These are phyloP conservation scores for Vulpes vulpes DNA, from an alignment of 2,113 vertebrate genomes.

Conservation along the genomic window DNA sequence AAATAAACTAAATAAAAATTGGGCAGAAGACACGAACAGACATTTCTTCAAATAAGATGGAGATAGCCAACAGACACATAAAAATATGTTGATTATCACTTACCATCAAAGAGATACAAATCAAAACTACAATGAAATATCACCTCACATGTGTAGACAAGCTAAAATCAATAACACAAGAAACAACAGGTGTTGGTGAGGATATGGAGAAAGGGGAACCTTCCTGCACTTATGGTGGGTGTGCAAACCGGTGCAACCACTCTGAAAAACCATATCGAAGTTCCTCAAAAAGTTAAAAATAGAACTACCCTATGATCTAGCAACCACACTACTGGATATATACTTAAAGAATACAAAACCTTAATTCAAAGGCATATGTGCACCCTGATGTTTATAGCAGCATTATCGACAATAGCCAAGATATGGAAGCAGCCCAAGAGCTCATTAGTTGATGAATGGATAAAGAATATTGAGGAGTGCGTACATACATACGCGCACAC, in stretches of 20 bases:
- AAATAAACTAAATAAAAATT: background rate
- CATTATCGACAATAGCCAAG: background rate
- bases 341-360: background rate
- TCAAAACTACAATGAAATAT: background rate
- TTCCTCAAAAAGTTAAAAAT: background rate
- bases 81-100: background rate
- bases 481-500: background rate
- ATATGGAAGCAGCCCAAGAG: background rate
- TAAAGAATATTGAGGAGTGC: background rate
- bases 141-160: background rate
- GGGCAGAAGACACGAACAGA: background rate
- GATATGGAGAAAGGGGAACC: background rate
- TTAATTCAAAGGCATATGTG: background rate
- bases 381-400: background rate
- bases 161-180: background rate
- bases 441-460: background rate
- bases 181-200: background rate
- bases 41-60: background rate
- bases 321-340: background rate
- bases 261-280: background rate
- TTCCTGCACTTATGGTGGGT: background rate
- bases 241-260: background rate
- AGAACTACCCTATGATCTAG: background rate
- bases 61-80: background rate
- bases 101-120: background rate